Conservation (phyloP, 2,888 invertebrate species). For the Ischnura elegans region DNA sequence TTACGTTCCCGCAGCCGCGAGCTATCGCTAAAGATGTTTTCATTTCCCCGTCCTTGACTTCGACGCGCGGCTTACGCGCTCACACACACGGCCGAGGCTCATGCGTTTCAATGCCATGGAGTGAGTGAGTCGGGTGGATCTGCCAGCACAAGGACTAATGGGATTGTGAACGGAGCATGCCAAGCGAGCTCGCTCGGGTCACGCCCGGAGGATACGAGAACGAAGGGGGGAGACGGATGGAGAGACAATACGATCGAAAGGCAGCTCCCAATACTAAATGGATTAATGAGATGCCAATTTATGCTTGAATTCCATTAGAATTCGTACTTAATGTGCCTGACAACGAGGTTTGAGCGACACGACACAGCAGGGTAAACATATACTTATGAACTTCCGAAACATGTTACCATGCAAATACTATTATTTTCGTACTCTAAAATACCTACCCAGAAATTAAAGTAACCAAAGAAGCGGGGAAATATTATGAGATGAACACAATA, state of each 20-base stretch:
- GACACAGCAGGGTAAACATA: not conserved
- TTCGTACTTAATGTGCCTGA: not conserved
- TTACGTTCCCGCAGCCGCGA: not conserved
- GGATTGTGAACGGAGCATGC: not conserved
- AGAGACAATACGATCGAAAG: no score
- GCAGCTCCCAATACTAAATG: not conserved
- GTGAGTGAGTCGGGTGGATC: constrained; percentile 10
- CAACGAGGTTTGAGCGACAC: not conserved
- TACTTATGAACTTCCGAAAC: no score
- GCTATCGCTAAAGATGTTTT: not conserved
- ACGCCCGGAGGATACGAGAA: constrained; percentile 27
- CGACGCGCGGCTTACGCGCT: constrained; percentile 5
- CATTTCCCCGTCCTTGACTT: constrained; percentile 50
- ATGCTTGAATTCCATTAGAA: constrained; percentile 52
- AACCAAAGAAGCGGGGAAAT: not conserved
- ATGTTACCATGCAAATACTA: no score
- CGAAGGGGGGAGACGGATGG: not conserved
- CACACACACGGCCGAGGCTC: not conserved
- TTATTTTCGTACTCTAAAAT: no score
- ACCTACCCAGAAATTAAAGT: no score
- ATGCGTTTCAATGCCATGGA: constrained; percentile 56
- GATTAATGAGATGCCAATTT: constrained; percentile 51
- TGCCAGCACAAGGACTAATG: constrained; percentile 22
- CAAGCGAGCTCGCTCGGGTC: constrained; percentile 29
- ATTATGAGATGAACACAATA: not conserved